Conservation (phyloP, 2,797 vertebrate species). For the Clarias fuscus region DNA sequence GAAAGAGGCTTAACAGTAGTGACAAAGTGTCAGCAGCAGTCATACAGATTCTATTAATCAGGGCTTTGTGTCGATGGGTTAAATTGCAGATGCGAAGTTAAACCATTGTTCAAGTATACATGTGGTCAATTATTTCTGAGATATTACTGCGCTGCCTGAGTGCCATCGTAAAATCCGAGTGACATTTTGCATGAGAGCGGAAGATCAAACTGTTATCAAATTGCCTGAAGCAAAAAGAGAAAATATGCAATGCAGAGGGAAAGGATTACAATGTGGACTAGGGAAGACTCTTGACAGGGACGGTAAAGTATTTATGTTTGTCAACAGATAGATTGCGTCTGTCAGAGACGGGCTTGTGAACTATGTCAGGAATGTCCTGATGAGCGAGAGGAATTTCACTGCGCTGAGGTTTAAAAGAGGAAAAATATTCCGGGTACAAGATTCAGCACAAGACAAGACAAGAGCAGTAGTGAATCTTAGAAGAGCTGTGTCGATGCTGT, state of each 20-base stretch:
- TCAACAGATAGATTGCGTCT: conserved; percentile 11
- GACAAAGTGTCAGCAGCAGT: neutral
- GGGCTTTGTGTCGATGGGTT: neutral
- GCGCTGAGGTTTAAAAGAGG: neutral
- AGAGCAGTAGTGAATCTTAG: neutral
- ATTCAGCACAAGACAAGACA: neutral
- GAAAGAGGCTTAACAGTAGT: neutral
- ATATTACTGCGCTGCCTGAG: neutral
- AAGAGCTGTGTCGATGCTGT: neutral
- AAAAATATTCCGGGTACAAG: neutral
- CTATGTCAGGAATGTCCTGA: neutral
- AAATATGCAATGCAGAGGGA: neutral
- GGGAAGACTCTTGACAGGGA: neutral
- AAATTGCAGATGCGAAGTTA: neutral
- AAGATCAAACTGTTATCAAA: neutral
- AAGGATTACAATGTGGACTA: neutral
- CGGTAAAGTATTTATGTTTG: neutral
- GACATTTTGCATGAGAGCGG: neutral
- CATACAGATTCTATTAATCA: neutral
- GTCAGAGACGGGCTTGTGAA: conserved; percentile 2
- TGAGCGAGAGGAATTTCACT: neutral
- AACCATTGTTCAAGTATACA: neutral
- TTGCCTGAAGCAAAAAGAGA: neutral
- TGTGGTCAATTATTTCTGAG: neutral
- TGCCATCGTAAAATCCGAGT: neutral